phyloP scores from a whole-genome alignment of 1,140 invertebrate species.

The Aphidius gifuensis region DNA sequence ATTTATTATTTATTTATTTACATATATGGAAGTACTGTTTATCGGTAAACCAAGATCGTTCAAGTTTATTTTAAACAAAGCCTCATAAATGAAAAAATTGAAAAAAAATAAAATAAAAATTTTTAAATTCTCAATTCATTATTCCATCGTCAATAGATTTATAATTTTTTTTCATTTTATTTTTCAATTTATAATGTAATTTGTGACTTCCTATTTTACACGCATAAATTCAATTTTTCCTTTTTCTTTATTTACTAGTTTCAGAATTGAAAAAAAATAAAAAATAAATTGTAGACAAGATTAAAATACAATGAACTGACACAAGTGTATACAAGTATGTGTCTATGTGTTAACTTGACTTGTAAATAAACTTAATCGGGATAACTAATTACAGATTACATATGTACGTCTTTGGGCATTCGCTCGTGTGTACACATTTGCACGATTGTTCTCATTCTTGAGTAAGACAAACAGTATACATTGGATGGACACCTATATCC shows the following conservation, averaged over 20 bases:
- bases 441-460: slow-evolving; percentile 47
- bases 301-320: slow-evolving; percentile 56
- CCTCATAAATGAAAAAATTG: not conserved
- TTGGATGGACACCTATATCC: slow-evolving; percentile 1
- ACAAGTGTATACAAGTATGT: slow-evolving; percentile 22
- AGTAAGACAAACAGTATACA: slow-evolving; percentile 15
- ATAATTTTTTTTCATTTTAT: slow-evolving; percentile 32
- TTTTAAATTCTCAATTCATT: slow-evolving; percentile 33
- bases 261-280: slow-evolving; percentile 26
- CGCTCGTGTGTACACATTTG: slow-evolving; percentile 33
- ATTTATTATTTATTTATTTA: not conserved
- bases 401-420: slow-evolving; percentile 4
- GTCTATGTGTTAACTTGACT: slow-evolving; percentile 42
- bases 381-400: slow-evolving; percentile 55
- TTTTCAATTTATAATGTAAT: slow-evolving; percentile 20
- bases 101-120: slow-evolving; percentile 1
- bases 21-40: not conserved
- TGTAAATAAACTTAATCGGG: slow-evolving; percentile 56
- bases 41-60: not conserved
- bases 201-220: not conserved
- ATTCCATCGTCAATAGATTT: slow-evolving; percentile 23
- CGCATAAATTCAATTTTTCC: slow-evolving; percentile 8
- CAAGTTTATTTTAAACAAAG: not conserved
- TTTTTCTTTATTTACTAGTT: slow-evolving; percentile 21
- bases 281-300: slow-evolving; percentile 33